These are phyloP conservation scores for Drosophila bocqueti DNA, from an alignment of 1,140 invertebrate species.

Conservation along the genomic window DNA sequence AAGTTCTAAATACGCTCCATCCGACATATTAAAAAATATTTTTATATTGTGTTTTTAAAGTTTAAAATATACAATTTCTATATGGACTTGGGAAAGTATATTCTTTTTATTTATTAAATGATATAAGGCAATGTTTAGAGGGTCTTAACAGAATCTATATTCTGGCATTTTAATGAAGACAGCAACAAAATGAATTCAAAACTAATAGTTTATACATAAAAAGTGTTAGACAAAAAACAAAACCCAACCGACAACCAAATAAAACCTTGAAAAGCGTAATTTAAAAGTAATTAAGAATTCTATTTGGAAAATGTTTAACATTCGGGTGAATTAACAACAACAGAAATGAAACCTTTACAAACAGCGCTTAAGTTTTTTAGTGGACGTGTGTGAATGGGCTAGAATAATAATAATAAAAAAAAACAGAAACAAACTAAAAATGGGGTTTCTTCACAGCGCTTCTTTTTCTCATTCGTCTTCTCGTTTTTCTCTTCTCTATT, in stretches of 20 bases:
- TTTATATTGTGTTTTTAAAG: background rate
- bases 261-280: slow-evolving; percentile 31
- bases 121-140: background rate
- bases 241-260: background rate
- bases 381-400: slow-evolving; percentile 3
- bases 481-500: slow-evolving; percentile 3
- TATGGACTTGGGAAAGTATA: background rate
- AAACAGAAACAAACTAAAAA: background rate
- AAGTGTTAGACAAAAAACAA: slow-evolving; percentile 1
- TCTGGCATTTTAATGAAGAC: background rate
- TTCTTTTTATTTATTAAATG: background rate
- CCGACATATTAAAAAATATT: background rate
- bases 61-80: background rate
- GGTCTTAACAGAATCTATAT: background rate
- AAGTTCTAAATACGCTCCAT: slow-evolving; percentile 20
- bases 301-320: slow-evolving; percentile 41
- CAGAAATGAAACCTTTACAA: slow-evolving; percentile 18
- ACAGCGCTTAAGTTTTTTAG: background rate
- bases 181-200: background rate
- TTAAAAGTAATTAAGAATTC: slow-evolving; percentile 49
- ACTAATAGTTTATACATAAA: background rate
- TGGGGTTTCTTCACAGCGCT: background rate
- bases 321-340: slow-evolving; percentile 1
- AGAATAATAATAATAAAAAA: background rate
- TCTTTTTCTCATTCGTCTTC: background rate